Evolutionary conservation across 2,113 vertebrate species (phyloP), one percentile per base, ranked within the genome.

Genomic region (Chrysemys picta): DNA sequence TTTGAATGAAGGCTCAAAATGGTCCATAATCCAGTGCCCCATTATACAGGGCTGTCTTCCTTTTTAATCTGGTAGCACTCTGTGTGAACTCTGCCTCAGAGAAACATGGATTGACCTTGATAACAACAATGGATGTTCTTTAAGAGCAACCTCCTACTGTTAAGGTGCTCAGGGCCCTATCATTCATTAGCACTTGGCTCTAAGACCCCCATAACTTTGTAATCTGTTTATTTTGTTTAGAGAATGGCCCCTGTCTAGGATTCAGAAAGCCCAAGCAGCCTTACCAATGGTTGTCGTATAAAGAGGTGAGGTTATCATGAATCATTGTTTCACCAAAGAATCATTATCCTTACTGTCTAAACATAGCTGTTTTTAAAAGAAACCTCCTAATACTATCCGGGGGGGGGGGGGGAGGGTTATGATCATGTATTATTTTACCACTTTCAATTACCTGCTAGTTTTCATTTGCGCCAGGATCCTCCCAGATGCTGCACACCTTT

Each of bases 241-340:
- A 99, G 86, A 99, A 99, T 14, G 99, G 99, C 50, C 99, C 99
- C 10, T 99, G 99, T 95, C 97, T 99, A 93, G 99, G 99, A 88
- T 99, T 99, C 82, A 98, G 99, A 88, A 99, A 99, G 82, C 99
- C 99, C 52, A 99, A 99, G 94, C 99, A 99, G 97, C 99, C 99
- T 91, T 99, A 99, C 97, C 99, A 99, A 95, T 99, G 99, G 99
- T 95, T 99, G 31, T 99, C 99, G 80, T 99, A 99, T 97, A 99
- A 98, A 98, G 99, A 99, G 99, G 99, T 99, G 52, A 98, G 99
- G 93, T 85, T 82, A 31, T 50, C 49, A 4, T 14, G 47, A n/a
- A 14, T 14, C 31, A 50, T 6, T 27, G 7, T 1, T 10, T 9
- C 38, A 22, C 16, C 45, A 13, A 4, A 4, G 19, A 13, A 21